Base-by-base conservation (phyloP, 2,888 invertebrate species). In the Gymnocheta viridis region DNA sequence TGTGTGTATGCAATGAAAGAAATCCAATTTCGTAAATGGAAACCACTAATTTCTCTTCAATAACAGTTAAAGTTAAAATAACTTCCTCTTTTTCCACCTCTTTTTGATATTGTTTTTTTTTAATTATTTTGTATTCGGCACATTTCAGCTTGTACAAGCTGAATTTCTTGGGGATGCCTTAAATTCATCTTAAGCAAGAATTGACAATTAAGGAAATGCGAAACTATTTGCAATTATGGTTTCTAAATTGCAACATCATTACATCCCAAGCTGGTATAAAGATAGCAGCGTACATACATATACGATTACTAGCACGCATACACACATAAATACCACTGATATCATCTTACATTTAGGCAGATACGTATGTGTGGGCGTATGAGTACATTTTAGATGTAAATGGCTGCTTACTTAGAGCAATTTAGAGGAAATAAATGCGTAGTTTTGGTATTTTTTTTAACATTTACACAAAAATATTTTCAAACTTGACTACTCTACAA, bases 221-320 rank as follows among this genome's bases (percentile, higher is more conserved):
- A 85, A 79, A 85, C 82, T 85, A 85, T 84, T 85, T 84, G 84
- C 78, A 82, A 84, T 85, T 85, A 84, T 84, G 84, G 85, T 85
- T 82, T 82, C 72, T 82, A 80, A 62, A 81, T 81, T 84, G 82
- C 76, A 84, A 77, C 85, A 82, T 83, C 66, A 82, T 85, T 82
- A 82, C 73, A 77, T 72, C 69, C 51, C 56, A 58, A 24, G 58
- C 35, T 79, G 29, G 67, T 49, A 69, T 38, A 62, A 24, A 82
- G 82, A 79, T 73, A 79, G 79, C 72, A 67, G 44, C 38, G 58
- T 47, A 22, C 49, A 41, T 3, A 38, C n/a, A 70, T 4, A 27
- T n/a, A n/a, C n/a, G n/a, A n/a, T n/a, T n/a, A n/a, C n/a, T n/a
- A 24, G n/a, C 24, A 44, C 38, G 3, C 19, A 47, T 6, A 17